Conservation (phyloP, 2,113 vertebrate species). For the Cygnus atratus region DNA sequence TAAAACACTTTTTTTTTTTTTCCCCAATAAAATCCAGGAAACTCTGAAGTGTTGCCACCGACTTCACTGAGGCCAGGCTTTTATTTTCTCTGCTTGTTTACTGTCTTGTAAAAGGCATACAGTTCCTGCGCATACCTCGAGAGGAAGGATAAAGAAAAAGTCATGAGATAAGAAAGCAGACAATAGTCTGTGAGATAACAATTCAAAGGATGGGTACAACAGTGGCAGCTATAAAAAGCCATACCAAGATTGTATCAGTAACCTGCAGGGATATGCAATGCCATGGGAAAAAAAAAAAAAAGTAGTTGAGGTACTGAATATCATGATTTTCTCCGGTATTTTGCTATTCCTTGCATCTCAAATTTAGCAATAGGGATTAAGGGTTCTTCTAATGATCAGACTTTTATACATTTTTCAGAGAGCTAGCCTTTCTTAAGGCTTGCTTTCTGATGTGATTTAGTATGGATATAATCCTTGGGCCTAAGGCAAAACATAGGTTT, state of each 20-base stretch:
- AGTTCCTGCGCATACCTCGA: background rate
- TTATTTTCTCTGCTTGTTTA: constrained; percentile 33
- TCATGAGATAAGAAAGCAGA: constrained; percentile 52
- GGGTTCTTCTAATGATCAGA: background rate
- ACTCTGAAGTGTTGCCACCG: background rate
- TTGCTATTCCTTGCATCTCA: background rate
- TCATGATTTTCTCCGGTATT: background rate
- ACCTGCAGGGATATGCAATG: background rate
- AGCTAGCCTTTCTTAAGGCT: background rate
- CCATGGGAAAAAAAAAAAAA: background rate
- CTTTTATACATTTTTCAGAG: background rate
- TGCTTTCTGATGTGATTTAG: background rate
- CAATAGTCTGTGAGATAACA: constrained; percentile 43
- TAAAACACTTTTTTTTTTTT: background rate
- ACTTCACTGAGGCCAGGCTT: background rate
- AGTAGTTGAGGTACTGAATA: background rate
- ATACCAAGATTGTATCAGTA: background rate
- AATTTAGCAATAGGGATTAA: background rate
- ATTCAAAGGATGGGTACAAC: constrained; percentile 12
- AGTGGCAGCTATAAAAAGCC: constrained; percentile 12
- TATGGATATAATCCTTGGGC: background rate
- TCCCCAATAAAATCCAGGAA: background rate
- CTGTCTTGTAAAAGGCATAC: background rate
- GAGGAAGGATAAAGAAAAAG: constrained; percentile 31
- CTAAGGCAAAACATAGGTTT: background rate